Conservation (phyloP, 2,797 vertebrate species). For the Sebastiscus albofasciatus region DNA sequence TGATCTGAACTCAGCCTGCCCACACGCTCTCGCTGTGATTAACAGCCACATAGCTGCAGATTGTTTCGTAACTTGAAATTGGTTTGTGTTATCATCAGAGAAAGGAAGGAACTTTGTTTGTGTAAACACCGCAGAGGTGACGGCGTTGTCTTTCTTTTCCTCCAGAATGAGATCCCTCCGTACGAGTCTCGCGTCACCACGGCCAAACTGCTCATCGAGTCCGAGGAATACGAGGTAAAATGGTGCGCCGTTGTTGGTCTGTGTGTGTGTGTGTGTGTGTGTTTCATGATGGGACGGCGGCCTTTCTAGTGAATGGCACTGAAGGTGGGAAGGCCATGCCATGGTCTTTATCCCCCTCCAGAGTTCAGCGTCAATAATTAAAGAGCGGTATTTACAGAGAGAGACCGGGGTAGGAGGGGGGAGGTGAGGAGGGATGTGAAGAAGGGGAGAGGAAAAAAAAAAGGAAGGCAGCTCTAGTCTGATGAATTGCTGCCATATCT, state of each 20-base stretch:
- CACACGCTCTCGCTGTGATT: constrained; percentile 63
- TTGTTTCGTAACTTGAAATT: constrained; percentile 64
- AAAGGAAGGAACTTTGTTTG: constrained; percentile 44
- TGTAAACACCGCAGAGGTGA: constrained; percentile 38
- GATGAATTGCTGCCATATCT: constrained; percentile 60
- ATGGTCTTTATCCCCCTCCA: constrained; percentile 74
- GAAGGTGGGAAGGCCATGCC: constrained; percentile 67
- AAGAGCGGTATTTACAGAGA: constrained; percentile 79
- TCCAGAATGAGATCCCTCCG: constrained; percentile 70
- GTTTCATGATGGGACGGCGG: background rate
- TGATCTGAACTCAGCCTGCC: constrained; percentile 55
- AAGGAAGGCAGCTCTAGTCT: constrained; percentile 18
- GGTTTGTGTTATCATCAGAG: constrained; percentile 63
- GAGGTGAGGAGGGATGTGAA: constrained; percentile 5
- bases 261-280: constrained; percentile 1
- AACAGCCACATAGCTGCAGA: constrained; percentile 58
- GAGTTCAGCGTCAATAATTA: constrained; percentile 82
- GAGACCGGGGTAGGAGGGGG: constrained; percentile 23
- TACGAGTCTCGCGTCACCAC: constrained; percentile 81
- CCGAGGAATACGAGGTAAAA: constrained; percentile 80
- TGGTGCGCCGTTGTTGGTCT: constrained; percentile 5
- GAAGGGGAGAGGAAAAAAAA: background rate
- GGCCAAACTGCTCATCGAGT: constrained; percentile 80
- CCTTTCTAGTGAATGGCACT: constrained; percentile 62
- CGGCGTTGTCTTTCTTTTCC: constrained; percentile 5